Evolutionary conservation across 2,113 vertebrate genomes (phyloP).

Genomic region (Rafetus swinhoei): DNA sequence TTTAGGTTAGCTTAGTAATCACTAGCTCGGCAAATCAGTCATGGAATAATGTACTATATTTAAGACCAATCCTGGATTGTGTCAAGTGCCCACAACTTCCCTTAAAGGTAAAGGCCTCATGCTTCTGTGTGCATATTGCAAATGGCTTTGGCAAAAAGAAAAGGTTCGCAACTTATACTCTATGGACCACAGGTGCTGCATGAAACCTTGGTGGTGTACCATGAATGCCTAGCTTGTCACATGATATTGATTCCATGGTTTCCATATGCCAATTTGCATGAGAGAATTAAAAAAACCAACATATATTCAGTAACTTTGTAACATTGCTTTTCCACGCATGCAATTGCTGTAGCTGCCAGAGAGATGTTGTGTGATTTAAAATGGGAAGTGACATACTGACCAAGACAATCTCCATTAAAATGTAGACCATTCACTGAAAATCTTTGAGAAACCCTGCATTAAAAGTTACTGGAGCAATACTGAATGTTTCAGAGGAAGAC

Average conservation of each 20-base stretch:
- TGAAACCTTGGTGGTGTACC: not conserved
- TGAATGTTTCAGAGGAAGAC: not conserved
- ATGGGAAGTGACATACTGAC: too few species aligned
- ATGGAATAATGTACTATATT: not conserved
- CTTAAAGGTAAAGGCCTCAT: not conserved
- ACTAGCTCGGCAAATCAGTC: not conserved
- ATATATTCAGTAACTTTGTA: not conserved
- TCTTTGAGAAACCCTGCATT: too few species aligned
- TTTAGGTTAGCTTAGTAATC: too few species aligned
- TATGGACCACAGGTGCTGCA: not conserved
- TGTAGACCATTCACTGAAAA: too few species aligned
- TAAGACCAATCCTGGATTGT: not conserved
- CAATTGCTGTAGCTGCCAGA: not conserved
- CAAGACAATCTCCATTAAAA: too few species aligned
- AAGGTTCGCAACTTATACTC: not conserved
- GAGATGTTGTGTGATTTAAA: too few species aligned
- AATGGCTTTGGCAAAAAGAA: not conserved
- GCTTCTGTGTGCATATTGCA: not conserved
- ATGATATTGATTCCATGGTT: not conserved
- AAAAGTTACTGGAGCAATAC: too few species aligned
- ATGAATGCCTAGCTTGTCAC: not conserved
- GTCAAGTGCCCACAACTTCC: not conserved
- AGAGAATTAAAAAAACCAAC: not conserved
- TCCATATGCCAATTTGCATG: not conserved
- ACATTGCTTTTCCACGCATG: not conserved